A percentile compares a stretch with the other conserved stretches of the same genome.
Evolutionary conservation across 1,140 invertebrate species (phyloP).

Genomic region (Plutomurus gul): DNA sequence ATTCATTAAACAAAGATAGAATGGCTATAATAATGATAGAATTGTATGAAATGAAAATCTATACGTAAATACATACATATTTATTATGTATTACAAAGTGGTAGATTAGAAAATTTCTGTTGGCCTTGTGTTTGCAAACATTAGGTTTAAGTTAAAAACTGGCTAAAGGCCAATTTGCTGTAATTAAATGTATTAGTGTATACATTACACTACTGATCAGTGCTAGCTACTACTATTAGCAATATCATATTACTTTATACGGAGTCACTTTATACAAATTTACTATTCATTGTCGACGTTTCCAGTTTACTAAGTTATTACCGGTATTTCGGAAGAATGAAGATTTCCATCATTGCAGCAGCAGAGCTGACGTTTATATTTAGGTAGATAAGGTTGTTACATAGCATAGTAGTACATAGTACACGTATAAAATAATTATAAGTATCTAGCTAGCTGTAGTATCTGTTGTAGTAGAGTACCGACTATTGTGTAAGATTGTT

Average conservation of each 20-base stretch:
- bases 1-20: no score
- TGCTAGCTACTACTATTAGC: not conserved
- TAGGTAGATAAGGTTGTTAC: not conserved
- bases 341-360: conserved; percentile 1
- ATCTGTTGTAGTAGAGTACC: not conserved
- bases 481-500: no score
- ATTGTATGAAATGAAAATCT: not conserved
- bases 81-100: conserved; percentile 12
- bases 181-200: conserved; percentile 5
- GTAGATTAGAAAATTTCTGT: conserved; percentile 25
- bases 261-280: not conserved
- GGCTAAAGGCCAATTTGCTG: conserved; percentile 22
- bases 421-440: not conserved
- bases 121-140: conserved; percentile 13
- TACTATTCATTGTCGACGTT: not conserved
- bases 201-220: not conserved
- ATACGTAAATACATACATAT: not conserved
- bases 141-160: conserved; percentile 19
- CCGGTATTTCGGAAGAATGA: conserved; percentile 23
- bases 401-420: not conserved
- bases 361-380: not conserved
- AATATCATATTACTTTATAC: not conserved
- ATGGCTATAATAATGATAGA: not conserved
- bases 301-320: conserved; percentile 6
- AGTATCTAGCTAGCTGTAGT: no score